Evolutionary conservation across 2,888 invertebrate species (phyloP), one percentile per base, ranked within the genome.

Genomic region (Catonia carolina): DNA sequence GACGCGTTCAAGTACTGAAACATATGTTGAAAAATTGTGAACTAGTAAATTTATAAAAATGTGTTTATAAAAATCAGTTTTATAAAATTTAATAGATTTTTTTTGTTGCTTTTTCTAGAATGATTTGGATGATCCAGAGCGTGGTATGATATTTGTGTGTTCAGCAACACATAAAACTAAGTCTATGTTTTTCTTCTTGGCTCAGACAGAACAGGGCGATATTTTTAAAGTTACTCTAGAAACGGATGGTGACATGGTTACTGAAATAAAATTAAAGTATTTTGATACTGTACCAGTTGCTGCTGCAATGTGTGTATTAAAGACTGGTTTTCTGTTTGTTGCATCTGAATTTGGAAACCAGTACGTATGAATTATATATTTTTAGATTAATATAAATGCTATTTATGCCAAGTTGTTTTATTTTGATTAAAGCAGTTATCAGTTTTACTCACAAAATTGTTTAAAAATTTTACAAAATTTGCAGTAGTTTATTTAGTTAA

Each of bases 341-440:
- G 98, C 98, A 1, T 89, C 93, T 23, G 99, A 99, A 76, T 99
- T 98, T 82, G 98, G 98, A 67, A 99, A 99, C 77, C 99, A 99
- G 95, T 97, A 78, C 89, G 96, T 89, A 27, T 20, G 52, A 15
- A n/a, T n/a, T n/a, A n/a, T n/a, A n/a, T n/a, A n/a, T n/a, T n/a
- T n/a, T n/a, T n/a, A n/a, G n/a, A n/a, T n/a, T n/a, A n/a, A n/a
- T n/a, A n/a, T n/a, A n/a, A n/a, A n/a, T n/a, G n/a, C n/a, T n/a
- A n/a, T n/a, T n/a, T n/a, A n/a, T n/a, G n/a, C n/a, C n/a, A n/a
- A n/a, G n/a, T n/a, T n/a, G n/a, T n/a, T n/a, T n/a, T n/a, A n/a
- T n/a, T n/a, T n/a, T n/a, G n/a, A n/a, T n/a, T n/a, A n/a, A n/a
- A n/a, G n/a, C n/a, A n/a, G n/a, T n/a, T n/a, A n/a, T n/a, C n/a